Evolutionary conservation across 2,797 vertebrate species (phyloP).

Genomic region (Cottoperca gobio): DNA sequence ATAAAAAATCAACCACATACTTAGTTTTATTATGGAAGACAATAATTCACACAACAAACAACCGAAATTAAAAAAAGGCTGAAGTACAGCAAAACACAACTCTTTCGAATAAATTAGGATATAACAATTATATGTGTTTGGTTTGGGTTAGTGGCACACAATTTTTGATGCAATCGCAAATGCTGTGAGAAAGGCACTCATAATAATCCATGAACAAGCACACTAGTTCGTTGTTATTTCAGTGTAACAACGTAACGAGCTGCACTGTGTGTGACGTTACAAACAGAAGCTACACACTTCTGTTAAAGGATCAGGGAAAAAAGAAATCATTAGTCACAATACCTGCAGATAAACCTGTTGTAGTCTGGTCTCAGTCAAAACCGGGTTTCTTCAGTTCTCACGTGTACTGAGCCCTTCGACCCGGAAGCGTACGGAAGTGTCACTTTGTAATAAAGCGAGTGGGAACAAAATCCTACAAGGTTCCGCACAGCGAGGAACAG

Average conservation of each 20-base stretch:
- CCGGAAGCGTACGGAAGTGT: slow-evolving; percentile 44
- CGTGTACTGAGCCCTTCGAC: slow-evolving; percentile 10
- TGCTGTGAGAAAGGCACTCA: no score
- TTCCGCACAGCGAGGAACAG: not conserved
- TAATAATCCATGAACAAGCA: no score
- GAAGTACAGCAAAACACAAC: no score
- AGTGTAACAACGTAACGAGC: not conserved
- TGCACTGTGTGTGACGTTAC: no score
- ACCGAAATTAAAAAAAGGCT: no score
- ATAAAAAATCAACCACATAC: no score
- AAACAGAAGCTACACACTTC: no score
- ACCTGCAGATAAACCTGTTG: slow-evolving; percentile 9
- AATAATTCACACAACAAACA: no score
- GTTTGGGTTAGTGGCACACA: not conserved
- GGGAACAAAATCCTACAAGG: slow-evolving; percentile 25
- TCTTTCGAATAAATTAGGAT: no score
- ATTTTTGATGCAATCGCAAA: no score
- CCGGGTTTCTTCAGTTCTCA: slow-evolving; percentile 2
- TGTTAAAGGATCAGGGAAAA: not conserved
- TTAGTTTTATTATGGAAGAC: no score
- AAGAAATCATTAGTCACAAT: fast-evolving
- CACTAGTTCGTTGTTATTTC: not conserved
- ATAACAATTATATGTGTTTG: not conserved
- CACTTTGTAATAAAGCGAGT: not conserved
- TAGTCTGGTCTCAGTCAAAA: not conserved